Percentiles rank a stretch among this genome's conserved stretches.
Evolutionary conservation across 92 coral and sea anemone genomes (phyloP).

Genomic region (Umimayanthus chanpuru): DNA sequence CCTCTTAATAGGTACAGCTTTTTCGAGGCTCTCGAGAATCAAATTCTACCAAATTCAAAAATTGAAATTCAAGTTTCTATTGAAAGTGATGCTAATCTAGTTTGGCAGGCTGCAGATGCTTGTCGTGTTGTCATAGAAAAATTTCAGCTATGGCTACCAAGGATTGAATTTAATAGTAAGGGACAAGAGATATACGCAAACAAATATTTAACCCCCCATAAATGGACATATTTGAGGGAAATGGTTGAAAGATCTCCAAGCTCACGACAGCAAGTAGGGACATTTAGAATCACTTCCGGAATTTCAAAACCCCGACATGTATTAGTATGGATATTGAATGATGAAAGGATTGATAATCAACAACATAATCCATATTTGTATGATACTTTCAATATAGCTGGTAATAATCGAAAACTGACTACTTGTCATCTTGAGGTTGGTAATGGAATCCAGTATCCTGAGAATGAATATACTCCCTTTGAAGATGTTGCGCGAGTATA

Average conservation of each 20-base stretch:
- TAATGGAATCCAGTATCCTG: constrained; percentile 8
- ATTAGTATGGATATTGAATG: constrained; percentile 38
- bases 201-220: not conserved
- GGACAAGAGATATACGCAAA: not conserved
- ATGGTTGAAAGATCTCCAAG: constrained; percentile 12
- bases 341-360: constrained; percentile 8
- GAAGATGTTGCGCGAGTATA: not conserved
- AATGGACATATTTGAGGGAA: constrained; percentile 42
- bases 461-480: not conserved
- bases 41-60: no score
- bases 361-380: constrained; percentile 31
- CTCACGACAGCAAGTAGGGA: not conserved
- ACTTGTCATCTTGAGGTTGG: constrained; percentile 7
- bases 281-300: constrained; percentile 11
- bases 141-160: no score
- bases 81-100: no score
- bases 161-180: constrained; percentile 24
- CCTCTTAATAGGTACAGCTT: no score
- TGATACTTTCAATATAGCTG: constrained; percentile 23
- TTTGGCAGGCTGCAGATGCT: no score
- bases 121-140: no score
- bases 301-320: no score
- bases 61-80: no score
- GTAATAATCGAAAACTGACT: not conserved
- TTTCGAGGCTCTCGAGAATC: no score